Conservation (phyloP, 2,113 vertebrate species). For the Diphyllodes magnificus region DNA sequence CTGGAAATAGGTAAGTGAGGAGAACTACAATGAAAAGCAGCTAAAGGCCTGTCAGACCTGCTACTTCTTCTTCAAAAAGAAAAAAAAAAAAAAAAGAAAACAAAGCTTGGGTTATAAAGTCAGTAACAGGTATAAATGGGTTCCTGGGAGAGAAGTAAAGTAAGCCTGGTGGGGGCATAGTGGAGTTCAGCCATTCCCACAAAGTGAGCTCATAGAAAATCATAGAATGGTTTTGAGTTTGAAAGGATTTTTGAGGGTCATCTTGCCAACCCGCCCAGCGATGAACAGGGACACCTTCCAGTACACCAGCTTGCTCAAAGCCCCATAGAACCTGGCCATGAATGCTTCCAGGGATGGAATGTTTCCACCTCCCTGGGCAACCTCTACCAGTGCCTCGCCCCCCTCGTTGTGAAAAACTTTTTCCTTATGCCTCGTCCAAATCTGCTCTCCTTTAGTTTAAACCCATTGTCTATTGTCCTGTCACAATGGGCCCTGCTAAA, state of each 20-base stretch:
- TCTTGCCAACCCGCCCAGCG: neutral
- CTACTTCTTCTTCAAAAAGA: neutral
- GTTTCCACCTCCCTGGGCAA: neutral
- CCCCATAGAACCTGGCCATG: rapidly evolving
- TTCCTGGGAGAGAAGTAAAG: neutral
- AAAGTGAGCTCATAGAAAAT: neutral
- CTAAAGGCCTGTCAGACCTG: neutral
- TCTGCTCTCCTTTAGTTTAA: neutral
- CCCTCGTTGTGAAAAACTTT: neutral
- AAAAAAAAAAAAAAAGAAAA: too few species aligned
- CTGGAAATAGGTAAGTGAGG: neutral
- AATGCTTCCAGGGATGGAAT: neutral
- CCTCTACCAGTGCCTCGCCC: neutral
- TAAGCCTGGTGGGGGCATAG: neutral
- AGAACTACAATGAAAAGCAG: neutral
- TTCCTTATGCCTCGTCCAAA: neutral
- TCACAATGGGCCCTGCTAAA: neutral
- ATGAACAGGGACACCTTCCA: neutral
- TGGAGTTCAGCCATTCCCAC: neutral
- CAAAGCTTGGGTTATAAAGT: neutral
- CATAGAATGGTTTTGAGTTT: neutral
- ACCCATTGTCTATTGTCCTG: neutral
- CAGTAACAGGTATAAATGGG: neutral
- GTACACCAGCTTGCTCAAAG: neutral
- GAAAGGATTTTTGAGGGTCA: neutral